Evolutionary conservation across 2,113 vertebrate species (phyloP).

Genomic region (Corydoras sp.): DNA sequence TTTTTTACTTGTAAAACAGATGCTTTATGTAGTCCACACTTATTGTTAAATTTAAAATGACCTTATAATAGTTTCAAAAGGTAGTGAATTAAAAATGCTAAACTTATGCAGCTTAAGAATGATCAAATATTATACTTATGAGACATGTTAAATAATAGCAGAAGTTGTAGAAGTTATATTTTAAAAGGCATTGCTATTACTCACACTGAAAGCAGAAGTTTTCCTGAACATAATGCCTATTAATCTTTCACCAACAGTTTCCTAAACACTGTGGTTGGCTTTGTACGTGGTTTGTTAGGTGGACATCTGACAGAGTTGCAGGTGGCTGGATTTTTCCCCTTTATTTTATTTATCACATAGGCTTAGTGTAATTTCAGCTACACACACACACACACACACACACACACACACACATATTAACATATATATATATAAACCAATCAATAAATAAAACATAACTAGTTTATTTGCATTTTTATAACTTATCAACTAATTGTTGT

Average conservation of each 20-base stretch:
- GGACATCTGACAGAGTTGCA: slow-evolving; percentile 19
- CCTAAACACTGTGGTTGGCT: slow-evolving; percentile 15
- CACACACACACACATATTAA: background rate
- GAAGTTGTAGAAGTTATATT: slow-evolving; percentile 35
- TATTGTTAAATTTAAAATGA: too few relatives aligned
- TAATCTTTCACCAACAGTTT: slow-evolving; percentile 27
- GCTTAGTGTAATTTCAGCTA: background rate
- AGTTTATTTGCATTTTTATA: too few relatives aligned
- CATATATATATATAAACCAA: background rate
- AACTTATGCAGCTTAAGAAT: background rate
- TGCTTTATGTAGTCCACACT: too few relatives aligned
- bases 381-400: too few relatives aligned
- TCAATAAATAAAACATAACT: background rate
- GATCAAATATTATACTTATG: background rate
- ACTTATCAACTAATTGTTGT: too few relatives aligned
- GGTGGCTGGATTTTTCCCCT: background rate
- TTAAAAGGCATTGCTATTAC: slow-evolving; percentile 23
- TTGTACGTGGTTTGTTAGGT: background rate
- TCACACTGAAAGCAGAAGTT: slow-evolving; percentile 53
- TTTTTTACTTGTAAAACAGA: too few relatives aligned
- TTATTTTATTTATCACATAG: background rate
- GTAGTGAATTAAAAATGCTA: background rate
- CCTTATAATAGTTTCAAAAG: background rate
- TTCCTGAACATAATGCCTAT: slow-evolving; percentile 16
- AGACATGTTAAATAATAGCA: slow-evolving; percentile 20